Conservation (phyloP, 1,140 invertebrate genomes). For the Drosophila rufa region DNA sequence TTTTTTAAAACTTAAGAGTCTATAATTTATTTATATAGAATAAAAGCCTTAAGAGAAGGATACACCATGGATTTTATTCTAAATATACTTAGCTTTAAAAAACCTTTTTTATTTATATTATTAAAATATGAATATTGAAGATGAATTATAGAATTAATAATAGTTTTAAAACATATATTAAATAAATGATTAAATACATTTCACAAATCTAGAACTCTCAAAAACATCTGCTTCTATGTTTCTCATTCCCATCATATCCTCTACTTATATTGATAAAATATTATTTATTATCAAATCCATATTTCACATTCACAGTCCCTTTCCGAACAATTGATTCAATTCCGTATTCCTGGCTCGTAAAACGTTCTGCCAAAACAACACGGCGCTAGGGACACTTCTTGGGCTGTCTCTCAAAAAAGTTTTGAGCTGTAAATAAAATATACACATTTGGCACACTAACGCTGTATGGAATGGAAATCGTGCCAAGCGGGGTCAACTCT, state of each 20-base stretch:
- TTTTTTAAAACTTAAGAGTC: too few relatives aligned
- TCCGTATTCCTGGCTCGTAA: constrained; percentile 40
- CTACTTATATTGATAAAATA: not conserved
- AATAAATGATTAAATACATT: too few relatives aligned
- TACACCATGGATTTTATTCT: too few relatives aligned
- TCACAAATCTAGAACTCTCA: too few relatives aligned
- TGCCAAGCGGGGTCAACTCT: constrained; percentile 40
- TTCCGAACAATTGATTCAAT: constrained; percentile 39
- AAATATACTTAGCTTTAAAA: too few relatives aligned
- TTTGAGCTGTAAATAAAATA: constrained; percentile 50
- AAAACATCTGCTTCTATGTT: not conserved
- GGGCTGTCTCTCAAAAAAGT: constrained; percentile 38
- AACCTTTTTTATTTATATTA: too few relatives aligned
- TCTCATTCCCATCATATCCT: accelerated
- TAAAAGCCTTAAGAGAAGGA: too few relatives aligned
- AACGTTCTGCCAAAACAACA: constrained; percentile 40
- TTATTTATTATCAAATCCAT: constrained; percentile 20
- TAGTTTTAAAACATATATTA: too few relatives aligned
- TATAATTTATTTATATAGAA: too few relatives aligned
- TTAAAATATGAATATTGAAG: too few relatives aligned
- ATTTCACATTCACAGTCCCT: constrained; percentile 17
- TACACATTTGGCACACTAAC: constrained; percentile 51
- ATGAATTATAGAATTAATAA: too few relatives aligned
- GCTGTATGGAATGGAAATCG: constrained; percentile 41
- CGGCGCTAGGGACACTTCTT: not conserved